phyloP scores from a whole-genome alignment of 2,888 invertebrate species.

The Diabrotica balteata region DNA sequence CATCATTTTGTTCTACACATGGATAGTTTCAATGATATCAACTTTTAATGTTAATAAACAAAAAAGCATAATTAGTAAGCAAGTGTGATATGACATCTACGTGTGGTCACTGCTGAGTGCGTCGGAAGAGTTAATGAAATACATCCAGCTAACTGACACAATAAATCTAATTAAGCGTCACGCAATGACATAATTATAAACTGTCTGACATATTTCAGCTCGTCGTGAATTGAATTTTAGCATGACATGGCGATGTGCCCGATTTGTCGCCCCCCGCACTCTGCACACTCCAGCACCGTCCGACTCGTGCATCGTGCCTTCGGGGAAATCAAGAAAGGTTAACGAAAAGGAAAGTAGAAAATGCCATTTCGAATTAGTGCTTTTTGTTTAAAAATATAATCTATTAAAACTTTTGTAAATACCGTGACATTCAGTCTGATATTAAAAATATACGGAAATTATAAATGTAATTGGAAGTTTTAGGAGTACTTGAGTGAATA shows the following conservation, averaged over 20 bases:
- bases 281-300: not conserved
- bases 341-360: constrained; percentile 14
- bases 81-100: not conserved
- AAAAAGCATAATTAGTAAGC: no score
- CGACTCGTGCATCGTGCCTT: constrained; percentile 8
- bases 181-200: constrained; percentile 45
- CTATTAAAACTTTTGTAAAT: no score
- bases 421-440: no score
- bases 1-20: no score
- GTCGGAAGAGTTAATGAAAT: constrained; percentile 38
- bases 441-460: not conserved
- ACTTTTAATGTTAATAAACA: no score
- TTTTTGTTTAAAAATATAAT: no score
- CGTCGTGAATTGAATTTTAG: constrained; percentile 42
- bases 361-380: constrained; percentile 9
- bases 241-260: constrained; percentile 35
- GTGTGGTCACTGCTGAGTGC: constrained; percentile 27
- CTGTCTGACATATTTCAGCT: constrained; percentile 43
- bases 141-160: constrained; percentile 41
- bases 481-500: no score
- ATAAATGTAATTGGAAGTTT: not conserved
- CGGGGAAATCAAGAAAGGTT: constrained; percentile 19
- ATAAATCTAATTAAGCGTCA: constrained; percentile 47
- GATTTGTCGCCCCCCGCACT: constrained; percentile 16
- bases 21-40: no score